phyloP scores from a whole-genome alignment of 2,797 vertebrate species.

The Chelidonichthys spinosus region DNA sequence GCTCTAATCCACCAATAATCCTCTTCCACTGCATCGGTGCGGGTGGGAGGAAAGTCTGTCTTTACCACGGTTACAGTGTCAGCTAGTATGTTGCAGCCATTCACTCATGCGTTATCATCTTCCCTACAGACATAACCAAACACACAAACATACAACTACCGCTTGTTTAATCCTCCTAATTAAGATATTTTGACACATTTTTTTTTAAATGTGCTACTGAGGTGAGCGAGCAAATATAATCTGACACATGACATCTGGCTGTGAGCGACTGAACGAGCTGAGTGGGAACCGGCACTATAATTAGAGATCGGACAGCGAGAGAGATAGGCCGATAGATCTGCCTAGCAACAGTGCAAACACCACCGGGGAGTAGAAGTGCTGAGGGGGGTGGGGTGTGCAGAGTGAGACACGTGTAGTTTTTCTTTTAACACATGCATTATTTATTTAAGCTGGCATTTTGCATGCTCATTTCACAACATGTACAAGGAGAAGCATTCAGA shows the following conservation, averaged over 20 bases:
- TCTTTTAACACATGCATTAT: slow-evolving; percentile 48
- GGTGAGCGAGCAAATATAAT: slow-evolving; percentile 12
- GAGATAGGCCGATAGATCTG: slow-evolving; percentile 60
- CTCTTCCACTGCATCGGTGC: slow-evolving; percentile 61
- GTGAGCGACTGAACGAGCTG: slow-evolving; percentile 37
- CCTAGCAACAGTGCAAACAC: slow-evolving; percentile 76
- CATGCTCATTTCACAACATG: slow-evolving; percentile 16
- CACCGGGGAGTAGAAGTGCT: slow-evolving; percentile 42
- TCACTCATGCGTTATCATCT: not conserved
- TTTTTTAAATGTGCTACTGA: slow-evolving; percentile 14
- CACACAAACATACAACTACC: not conserved
- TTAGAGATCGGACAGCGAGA: slow-evolving; percentile 58
- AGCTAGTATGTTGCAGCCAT: not conserved
- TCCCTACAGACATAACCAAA: slow-evolving; percentile 6
- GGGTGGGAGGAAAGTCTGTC: slow-evolving; percentile 11
- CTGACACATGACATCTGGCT: slow-evolving; percentile 45
- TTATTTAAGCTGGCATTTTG: slow-evolving; percentile 47
- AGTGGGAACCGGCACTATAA: slow-evolving; percentile 55
- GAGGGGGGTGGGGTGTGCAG: slow-evolving; percentile 38
- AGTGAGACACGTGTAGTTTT: slow-evolving; percentile 32
- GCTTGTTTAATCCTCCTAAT: slow-evolving; percentile 6
- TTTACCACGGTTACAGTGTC: not conserved
- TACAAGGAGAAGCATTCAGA: slow-evolving; percentile 22
- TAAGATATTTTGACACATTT: slow-evolving; percentile 24
- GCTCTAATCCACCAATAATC: slow-evolving; percentile 74